Evolutionary conservation across 2,888 invertebrate genomes (phyloP), one percentile per base, ranked within the genome.

Genomic region (Acleris sparsana): DNA sequence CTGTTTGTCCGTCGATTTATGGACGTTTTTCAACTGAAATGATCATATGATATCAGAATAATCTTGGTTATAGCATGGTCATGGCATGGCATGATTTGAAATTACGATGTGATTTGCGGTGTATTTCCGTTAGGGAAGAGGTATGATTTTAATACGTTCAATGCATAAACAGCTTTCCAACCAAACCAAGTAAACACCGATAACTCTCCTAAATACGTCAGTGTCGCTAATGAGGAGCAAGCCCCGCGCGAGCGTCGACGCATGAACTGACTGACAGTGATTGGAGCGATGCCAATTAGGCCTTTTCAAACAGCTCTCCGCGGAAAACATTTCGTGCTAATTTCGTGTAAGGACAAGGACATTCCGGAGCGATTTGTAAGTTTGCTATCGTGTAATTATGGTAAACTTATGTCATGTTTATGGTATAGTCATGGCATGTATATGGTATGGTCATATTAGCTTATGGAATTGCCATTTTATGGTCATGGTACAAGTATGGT

Each of bases 241-340:
- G 62, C 56, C 57, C 62, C 52, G 46, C 39, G 56, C 56, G 56
- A 61, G 56, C 51, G 53, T 43, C 66, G 61, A 57, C 39, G 62
- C 57, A 66, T 48, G 17, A 57, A 18, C 61, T 62, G 66, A 66
- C 61, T 52, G 66, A 66, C 66, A 66, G 56, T 66, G 66, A 66
- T 66, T 66, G 66, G 66, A 66, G 44, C 46, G 18, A 61, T 65
- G 51, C 62, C 66, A 66, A 66, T 66, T 66, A 66, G 66, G 66
- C 57, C 57, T 66, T 66, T 66, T 52, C 62, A 66, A 66, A 66
- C 62, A 66, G 66, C 39, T 53, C 61, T 48, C 53, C 51, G 56
- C 20, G 61, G 62, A 62, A 66, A 66, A 66, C 57, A 62, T 56
- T 57, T n/a, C n/a, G 22, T 3, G 53, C 57, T 61, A 57, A 56